phyloP scores from a whole-genome alignment of 2,797 vertebrate genomes.

The Pampus argenteus region DNA sequence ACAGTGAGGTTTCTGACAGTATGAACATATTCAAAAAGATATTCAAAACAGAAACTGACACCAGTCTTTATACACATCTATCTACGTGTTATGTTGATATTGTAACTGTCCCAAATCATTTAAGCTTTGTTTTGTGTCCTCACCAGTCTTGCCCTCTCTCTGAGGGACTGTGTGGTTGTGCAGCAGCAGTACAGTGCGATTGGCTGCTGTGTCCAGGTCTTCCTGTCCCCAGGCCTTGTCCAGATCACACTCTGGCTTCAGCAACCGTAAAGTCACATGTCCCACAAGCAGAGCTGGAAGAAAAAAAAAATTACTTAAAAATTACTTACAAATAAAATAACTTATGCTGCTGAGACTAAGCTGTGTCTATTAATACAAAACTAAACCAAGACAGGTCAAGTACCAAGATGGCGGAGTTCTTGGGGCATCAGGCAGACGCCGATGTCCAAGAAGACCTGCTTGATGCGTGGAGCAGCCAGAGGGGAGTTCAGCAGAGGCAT shows the following conservation, averaged over 20 bases:
- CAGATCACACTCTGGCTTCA: conserved; percentile 93
- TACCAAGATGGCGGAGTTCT: conserved; percentile 90
- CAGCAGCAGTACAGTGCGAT: conserved; percentile 88
- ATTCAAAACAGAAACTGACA: too few species aligned
- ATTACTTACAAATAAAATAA: not conserved
- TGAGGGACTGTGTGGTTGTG: conserved; percentile 88
- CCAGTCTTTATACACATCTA: not conserved
- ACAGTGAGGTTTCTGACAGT: too few species aligned
- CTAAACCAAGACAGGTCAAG: not conserved
- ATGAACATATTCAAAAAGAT: too few species aligned
- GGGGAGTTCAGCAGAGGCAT: conserved; percentile 93
- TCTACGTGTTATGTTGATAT: not conserved
- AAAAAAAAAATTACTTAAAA: too few species aligned
- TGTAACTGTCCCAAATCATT: not conserved
- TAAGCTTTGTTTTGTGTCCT: not conserved
- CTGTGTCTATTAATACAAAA: not conserved
- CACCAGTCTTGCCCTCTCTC: conserved; percentile 83
- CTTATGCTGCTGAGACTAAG: not conserved
- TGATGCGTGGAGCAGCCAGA: conserved; percentile 91
- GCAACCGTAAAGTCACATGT: conserved; percentile 92
- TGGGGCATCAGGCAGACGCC: conserved; percentile 91
- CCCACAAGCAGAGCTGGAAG: conserved; percentile 89
- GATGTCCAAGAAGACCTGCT: conserved; percentile 88
- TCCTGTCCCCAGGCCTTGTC: conserved; percentile 94
- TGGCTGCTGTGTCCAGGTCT: conserved; percentile 88